A percentile compares a stretch with the other conserved stretches of the same genome.
These are phyloP conservation scores for Epistrophella euchroma DNA, from an alignment of 2,888 invertebrate genomes.

Conservation along the genomic window DNA sequence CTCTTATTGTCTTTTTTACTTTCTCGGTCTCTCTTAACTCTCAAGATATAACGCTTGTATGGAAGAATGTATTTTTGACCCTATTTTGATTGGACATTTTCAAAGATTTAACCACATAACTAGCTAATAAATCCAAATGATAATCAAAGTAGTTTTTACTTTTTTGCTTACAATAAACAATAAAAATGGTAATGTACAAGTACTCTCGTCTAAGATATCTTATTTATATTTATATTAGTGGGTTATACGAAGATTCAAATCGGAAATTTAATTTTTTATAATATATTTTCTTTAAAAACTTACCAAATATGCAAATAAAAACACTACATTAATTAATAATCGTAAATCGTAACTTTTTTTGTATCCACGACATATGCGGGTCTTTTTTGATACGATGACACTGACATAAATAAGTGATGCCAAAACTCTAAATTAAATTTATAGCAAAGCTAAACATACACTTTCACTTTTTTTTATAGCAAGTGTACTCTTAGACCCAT, in stretches of 20 bases:
- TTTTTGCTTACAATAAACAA: neutral
- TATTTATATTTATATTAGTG: neutral
- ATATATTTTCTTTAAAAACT: constrained; percentile 37
- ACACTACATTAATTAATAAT: constrained; percentile 54
- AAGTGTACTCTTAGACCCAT: too few relatives aligned
- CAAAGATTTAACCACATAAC: constrained; percentile 14
- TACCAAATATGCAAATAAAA: constrained; percentile 62
- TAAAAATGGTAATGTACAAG: neutral
- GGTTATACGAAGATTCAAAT: neutral
- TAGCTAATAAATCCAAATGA: neutral
- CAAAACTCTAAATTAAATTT: neutral
- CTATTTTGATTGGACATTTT: constrained; percentile 24
- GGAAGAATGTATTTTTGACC: constrained; percentile 24
- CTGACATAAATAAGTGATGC: constrained; percentile 35
- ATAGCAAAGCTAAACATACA: neutral
- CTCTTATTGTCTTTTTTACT: constrained; percentile 12
- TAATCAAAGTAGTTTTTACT: neutral
- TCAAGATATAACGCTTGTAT: constrained; percentile 13
- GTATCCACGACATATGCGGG: constrained; percentile 57
- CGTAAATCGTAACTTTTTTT: constrained; percentile 39
- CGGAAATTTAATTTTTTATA: neutral
- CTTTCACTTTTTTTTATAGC: neutral
- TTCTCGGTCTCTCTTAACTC: constrained; percentile 18
- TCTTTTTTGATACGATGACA: constrained; percentile 23
- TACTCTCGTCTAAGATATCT: neutral